Evolutionary conservation across 2,113 vertebrate species (phyloP).

Genomic region (Echinops telfairi): DNA sequence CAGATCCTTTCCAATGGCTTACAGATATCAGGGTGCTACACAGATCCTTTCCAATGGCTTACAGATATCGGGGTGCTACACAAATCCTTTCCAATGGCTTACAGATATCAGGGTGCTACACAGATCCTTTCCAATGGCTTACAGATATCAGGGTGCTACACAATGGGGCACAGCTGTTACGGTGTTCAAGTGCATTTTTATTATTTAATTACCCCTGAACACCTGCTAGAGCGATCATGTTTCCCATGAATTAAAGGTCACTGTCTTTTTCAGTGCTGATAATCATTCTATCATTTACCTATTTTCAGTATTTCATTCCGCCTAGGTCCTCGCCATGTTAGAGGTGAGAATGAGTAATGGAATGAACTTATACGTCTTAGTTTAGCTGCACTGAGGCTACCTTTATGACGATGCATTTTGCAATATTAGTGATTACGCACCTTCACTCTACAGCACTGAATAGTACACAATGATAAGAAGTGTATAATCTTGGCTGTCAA

Average conservation of each 20-base stretch:
- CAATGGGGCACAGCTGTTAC: background rate
- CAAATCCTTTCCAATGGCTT: background rate
- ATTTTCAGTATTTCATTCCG: background rate
- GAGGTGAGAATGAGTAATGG: background rate
- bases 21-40: background rate
- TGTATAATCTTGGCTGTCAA: background rate
- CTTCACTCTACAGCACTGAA: background rate
- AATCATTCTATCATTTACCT: background rate
- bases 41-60: background rate
- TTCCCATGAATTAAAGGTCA: conserved; percentile 32
- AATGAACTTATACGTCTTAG: background rate
- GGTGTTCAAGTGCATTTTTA: conserved; percentile 4
- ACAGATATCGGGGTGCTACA: background rate
- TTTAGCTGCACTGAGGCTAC: background rate
- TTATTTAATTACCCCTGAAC: conserved; percentile 1
- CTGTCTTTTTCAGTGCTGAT: background rate
- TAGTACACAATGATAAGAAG: background rate
- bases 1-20: background rate
- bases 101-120: background rate
- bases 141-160: background rate
- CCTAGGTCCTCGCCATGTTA: background rate
- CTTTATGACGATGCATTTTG: background rate
- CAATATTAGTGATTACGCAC: background rate
- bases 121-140: background rate
- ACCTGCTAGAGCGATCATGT: background rate